Evolutionary conservation across 2,888 invertebrate genomes (phyloP), one percentile per base, ranked within the genome.

Genomic region (Cryptus viduatorius): DNA sequence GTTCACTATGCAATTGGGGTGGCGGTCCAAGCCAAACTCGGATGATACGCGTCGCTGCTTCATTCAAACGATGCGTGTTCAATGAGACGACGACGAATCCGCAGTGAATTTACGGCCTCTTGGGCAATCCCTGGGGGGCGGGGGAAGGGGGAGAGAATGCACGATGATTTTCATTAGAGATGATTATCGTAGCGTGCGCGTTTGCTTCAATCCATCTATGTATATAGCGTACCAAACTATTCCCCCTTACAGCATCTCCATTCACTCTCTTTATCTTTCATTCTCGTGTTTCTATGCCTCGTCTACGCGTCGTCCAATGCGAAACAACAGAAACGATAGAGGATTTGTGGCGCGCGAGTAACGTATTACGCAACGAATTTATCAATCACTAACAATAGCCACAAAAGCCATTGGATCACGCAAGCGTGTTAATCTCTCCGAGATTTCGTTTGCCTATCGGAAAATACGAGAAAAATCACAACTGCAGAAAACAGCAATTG

Each of bases 131-230:
- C 79, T 59, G 42, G 46, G 69, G 48, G 65, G 16, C n/a, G 42
- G 46, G 48, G 67, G 64, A 42, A 29, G 37, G 37, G 29, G n/a
- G 59, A 37, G 68, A 81, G 64, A 71, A 79, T 75, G 79, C 82
- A 82, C 82, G 75, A 86, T 88, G 83, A 88, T 88, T 89, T 89
- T 87, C 88, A 88, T 88, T 85, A 86, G 81, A 83, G 79, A 82
- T 84, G 87, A 86, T 88, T 87, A 87, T 87, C 79, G 84, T 79
- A 82, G 84, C 82, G 84, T 84, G 84, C 77, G 79, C 78, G 64
- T 79, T 37, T 8, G 37, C 37, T 37, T 37, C 37, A 76, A 37
- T 75, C 12, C 75, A 61, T 73, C 79, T 59, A 59, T 79, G 61
- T 78, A 77, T 67, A 65, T n/a, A 29, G 44, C 4, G 12, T 14